These are phyloP conservation scores for Montifringilla adamsi DNA, from an alignment of 2,113 vertebrate species.

Conservation along the genomic window DNA sequence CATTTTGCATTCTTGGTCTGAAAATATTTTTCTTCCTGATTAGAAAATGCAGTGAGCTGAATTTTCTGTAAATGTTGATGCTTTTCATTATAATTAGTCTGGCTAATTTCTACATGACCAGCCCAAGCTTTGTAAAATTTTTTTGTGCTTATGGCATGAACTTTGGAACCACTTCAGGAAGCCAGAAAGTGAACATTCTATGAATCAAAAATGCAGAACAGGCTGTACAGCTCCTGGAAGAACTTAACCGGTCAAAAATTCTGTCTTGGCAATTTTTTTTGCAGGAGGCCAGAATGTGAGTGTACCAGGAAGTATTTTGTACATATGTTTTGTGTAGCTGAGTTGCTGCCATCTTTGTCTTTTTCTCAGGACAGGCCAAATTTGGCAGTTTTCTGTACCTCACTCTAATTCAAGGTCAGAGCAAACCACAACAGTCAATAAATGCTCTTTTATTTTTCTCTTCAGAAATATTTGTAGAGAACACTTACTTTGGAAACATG, in stretches of 20 bases:
- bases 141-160: conserved; percentile 3
- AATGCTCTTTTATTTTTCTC: background rate
- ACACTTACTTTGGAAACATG: background rate
- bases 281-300: background rate
- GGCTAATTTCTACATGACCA: background rate
- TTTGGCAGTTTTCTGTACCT: conserved; percentile 32
- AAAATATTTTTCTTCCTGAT: background rate
- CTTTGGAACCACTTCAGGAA: conserved; percentile 19
- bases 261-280: conserved; percentile 15
- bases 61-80: background rate
- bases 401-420: background rate
- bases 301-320: conserved; percentile 12
- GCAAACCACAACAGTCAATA: background rate
- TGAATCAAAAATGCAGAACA: background rate
- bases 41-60: background rate
- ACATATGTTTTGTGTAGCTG: conserved; percentile 48
- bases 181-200: background rate
- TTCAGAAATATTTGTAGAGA: background rate
- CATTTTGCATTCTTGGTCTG: background rate
- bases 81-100: background rate
- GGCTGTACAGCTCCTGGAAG: conserved; percentile 35
- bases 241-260: background rate
- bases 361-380: conserved; percentile 43
- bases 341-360: conserved; percentile 6
- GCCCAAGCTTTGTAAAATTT: background rate